A percentile compares a stretch with the other conserved stretches of the same genome.
Conservation (phyloP, 2,888 invertebrate genomes). For the Drosophila koepferae region DNA sequence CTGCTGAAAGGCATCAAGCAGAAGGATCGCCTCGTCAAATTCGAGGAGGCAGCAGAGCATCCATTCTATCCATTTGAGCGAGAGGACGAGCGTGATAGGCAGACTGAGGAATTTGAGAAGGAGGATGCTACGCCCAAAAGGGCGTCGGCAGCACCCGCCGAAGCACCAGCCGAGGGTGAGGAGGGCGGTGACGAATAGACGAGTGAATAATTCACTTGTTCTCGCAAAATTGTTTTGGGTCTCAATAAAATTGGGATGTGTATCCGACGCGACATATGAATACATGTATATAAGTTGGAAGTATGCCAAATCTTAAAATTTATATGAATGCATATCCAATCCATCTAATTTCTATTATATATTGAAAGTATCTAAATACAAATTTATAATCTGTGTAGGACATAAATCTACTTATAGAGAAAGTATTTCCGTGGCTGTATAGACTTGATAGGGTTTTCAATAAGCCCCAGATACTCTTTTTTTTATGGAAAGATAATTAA, state of each 20-base stretch:
- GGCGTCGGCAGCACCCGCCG: not conserved
- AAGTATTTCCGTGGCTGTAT: too few species aligned
- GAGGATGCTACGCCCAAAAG: not conserved
- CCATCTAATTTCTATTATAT: not conserved
- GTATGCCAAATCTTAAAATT: not conserved
- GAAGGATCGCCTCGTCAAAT: conserved; percentile 60
- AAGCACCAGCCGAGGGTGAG: conserved; percentile 5
- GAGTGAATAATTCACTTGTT: not conserved
- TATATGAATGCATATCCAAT: not conserved
- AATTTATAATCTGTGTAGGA: too few species aligned
- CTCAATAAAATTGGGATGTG: not conserved
- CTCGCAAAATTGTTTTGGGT: not conserved
- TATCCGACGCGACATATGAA: not conserved
- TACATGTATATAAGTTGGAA: not conserved
- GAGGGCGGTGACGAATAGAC: conserved; percentile 6
- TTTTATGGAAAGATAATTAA: too few species aligned
- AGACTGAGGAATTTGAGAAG: conserved; percentile 17
- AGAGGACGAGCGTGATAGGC: conserved; percentile 30
- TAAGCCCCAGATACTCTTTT: too few species aligned
- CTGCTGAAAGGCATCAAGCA: conserved; percentile 56
- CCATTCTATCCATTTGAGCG: conserved; percentile 70
- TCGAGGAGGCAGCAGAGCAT: conserved; percentile 49
- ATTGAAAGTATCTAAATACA: not conserved
- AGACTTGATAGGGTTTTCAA: too few species aligned
- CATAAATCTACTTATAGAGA: not conserved